Conservation (phyloP, 1,140 invertebrate species). For the Hylaeus volcanicus region DNA sequence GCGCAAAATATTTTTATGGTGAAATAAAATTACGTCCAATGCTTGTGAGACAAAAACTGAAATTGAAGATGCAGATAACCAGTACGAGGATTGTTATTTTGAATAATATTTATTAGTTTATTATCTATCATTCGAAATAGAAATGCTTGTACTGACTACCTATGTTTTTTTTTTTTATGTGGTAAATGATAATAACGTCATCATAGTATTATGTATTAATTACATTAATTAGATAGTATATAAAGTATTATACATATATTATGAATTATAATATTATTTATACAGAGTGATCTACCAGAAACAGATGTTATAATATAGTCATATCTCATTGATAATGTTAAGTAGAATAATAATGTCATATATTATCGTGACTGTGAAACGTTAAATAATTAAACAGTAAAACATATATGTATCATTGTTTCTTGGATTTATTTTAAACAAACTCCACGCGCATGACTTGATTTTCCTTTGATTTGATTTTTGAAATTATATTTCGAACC, state of each 20-base stretch:
- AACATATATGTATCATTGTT: neutral
- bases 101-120: no score
- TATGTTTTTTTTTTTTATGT: no score
- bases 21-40: neutral
- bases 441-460: neutral
- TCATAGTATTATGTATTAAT: slow-evolving; percentile 1
- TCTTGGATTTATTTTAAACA: neutral
- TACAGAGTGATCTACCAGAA: neutral
- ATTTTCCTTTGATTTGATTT: no score
- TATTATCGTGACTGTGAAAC: neutral
- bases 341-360: neutral
- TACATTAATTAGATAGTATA: neutral
- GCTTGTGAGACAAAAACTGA: no score
- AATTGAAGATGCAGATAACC: no score
- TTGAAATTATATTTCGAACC: no score
- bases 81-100: no score
- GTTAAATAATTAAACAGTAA: no score
- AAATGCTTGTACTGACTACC: no score
- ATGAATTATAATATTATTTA: neutral
- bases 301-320: neutral
- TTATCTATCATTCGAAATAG: no score
- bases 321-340: neutral
- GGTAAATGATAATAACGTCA: neutral
- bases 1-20: slow-evolving; percentile 14
- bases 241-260: neutral